Evolutionary conservation across 2,888 invertebrate genomes (phyloP), one percentile per base, ranked within the genome.

Genomic region (Xestia sexstrigata): DNA sequence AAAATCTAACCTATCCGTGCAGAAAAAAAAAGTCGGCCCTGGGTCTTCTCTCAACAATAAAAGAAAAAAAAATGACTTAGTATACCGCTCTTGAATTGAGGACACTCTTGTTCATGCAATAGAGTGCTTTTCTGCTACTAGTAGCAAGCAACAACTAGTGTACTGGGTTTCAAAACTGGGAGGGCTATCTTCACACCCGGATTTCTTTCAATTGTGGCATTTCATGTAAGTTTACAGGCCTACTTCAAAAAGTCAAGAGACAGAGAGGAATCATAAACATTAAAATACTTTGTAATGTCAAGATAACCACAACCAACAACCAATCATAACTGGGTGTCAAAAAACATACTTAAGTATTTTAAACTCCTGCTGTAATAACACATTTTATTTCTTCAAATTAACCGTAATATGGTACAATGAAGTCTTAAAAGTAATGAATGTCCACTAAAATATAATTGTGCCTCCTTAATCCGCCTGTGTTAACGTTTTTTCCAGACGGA

Each of bases 341-440:
- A 70, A 70, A 47, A 55, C 7, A 30, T 15, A 26, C 23, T 4
- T 6, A 65, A 65, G n/a, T 58, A 69, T 74, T 60, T 74, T 63
- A 72, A 35, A 75, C 65, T 74, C 17, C 13, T 8, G 17, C n/a
- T 35, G 39, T 76, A 70, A 75, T 55, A 72, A 58, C 49, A 74
- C 42, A 69, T 78, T 78, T 81, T 79, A 79, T 82, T 42, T 63
- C 20, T 42, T 11, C 65, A 76, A 80, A 83, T 82, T 72, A 79
- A 80, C 63, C 11, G n/a, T 72, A 60, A 78, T 75, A 75, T 71
- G 58, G 7, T 68, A 49, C 70, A 84, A 88, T 84, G 58, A 87
- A 82, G 84, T 79, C 60, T 83, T 85, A 81, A 82, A 85, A 58
- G 76, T 81, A 81, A 84, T 81, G 68, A 82, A 80, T 76, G 83